phyloP scores from a whole-genome alignment of 1,140 invertebrate species.

The Zaprionus capensis region DNA sequence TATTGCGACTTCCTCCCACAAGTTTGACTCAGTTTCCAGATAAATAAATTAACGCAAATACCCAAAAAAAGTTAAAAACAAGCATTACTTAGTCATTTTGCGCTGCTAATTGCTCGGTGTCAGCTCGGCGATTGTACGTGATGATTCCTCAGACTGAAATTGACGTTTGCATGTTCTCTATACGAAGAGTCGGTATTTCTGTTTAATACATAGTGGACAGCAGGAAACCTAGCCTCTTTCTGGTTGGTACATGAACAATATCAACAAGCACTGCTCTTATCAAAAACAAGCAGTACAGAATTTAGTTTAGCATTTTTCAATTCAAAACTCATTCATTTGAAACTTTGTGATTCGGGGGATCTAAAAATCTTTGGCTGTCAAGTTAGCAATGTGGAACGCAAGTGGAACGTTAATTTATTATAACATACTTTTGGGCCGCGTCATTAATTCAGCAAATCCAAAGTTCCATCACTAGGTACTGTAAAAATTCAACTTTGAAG shows the following conservation, averaged over 20 bases:
- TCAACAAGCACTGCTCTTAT: too few species aligned
- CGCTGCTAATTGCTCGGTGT: constrained; percentile 67
- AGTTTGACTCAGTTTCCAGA: constrained; percentile 15
- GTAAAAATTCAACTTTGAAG: too few species aligned
- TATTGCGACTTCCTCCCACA: constrained; percentile 30
- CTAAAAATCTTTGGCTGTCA: too few species aligned
- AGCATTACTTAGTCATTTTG: constrained; percentile 42
- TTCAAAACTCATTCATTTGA: too few species aligned
- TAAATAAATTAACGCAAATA: constrained; percentile 50
- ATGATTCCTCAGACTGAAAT: constrained; percentile 35
- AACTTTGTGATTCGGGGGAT: too few species aligned
- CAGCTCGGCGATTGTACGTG: constrained; percentile 67
- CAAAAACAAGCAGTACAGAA: too few species aligned
- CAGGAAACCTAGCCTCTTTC: too few species aligned
- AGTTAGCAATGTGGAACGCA: not conserved
- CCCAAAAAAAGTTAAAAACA: constrained; percentile 48
- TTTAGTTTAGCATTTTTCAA: too few species aligned
- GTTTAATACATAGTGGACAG: not conserved
- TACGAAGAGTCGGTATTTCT: constrained; percentile 11
- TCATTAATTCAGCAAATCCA: not conserved
- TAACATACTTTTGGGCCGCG: constrained; percentile 14
- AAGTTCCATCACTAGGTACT: too few species aligned
- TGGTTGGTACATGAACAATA: too few species aligned
- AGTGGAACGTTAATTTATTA: not conserved
- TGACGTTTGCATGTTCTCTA: not conserved